Evolutionary conservation across 2,113 vertebrate genomes (phyloP), one percentile per base, ranked within the genome.

Genomic region (Abramis brama): DNA sequence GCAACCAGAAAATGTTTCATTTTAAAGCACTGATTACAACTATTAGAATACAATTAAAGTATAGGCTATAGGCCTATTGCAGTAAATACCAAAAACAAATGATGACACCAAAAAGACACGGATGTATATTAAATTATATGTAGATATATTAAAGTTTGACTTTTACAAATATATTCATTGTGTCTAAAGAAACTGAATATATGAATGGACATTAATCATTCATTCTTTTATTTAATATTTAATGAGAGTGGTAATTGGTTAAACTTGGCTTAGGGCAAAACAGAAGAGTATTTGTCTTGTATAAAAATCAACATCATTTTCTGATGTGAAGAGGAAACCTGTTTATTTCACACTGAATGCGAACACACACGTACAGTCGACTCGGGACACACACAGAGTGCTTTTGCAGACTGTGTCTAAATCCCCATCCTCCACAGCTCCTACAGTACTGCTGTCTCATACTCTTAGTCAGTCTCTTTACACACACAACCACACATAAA

Each of bases 371-470:
- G 11, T 39, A 77, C 75, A 78, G 36, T 23, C 3, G 27, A 27
- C 27, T 27, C 27, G 9, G 9, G 36, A 71, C 68, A 71, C 36
- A 70, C 66, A 43, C 68, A 43, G 36, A 71, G 52, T 23, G 19
- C 19, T 57, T 57, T 21, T 57, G 55, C 55, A 52, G 50, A 55
- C 45, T 30, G 15, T 23, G 15, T 52, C 43, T 64, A 23, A 82
- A 68, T 55, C 43, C 27, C 11, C 45, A 52, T 70, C 43, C 43
- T 82, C 80, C 64, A 70, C 60, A 82, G 30, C 43, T 70, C 64
- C 19, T 70, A 21, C 80, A 68, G 50, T 30, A 78, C 13, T 70
- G 80, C 43, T 70, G 45, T 82, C 25, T 82, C 64, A 82, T 55
- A 75, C 43, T 75, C 73, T 50, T 45, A 75, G n/a, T 47, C 73